Evolutionary conservation across 2,797 vertebrate species (phyloP).

Genomic region (Micrastur ruficollis): DNA sequence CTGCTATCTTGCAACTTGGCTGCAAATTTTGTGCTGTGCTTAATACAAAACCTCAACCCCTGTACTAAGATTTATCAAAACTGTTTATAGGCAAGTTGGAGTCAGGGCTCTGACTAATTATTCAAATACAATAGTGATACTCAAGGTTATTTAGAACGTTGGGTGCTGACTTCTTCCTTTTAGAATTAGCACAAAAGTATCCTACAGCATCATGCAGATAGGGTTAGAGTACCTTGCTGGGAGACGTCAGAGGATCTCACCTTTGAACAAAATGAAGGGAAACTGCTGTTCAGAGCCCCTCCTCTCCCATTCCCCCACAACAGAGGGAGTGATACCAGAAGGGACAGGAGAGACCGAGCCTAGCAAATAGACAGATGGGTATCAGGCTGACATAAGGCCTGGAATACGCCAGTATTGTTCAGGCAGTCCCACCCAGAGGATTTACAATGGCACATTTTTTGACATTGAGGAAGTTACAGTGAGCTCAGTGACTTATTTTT

Average conservation of each 20-base stretch:
- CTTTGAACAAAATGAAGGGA: background rate
- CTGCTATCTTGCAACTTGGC: background rate
- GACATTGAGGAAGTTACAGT: slow-evolving; percentile 22
- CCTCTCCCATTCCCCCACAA: background rate
- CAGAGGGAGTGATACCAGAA: background rate
- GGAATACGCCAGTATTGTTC: slow-evolving; percentile 22
- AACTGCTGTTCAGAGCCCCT: background rate
- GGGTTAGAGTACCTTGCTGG: background rate
- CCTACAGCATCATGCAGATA: background rate
- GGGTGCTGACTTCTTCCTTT: background rate
- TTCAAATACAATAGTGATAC: background rate
- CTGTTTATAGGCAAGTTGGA: background rate
- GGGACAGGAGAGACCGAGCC: background rate
- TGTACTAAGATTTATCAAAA: background rate
- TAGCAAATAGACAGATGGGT: background rate
- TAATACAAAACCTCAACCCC: background rate
- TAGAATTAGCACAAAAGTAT: background rate
- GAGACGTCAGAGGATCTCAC: background rate
- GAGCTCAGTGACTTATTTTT: slow-evolving; percentile 31
- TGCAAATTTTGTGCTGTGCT: background rate
- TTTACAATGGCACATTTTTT: slow-evolving; percentile 11
- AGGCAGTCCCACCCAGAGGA: background rate
- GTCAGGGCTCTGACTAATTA: background rate
- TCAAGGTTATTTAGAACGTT: slow-evolving; percentile 6
- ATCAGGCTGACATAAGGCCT: slow-evolving; percentile 31